Percentiles rank a stretch among this genome's conserved stretches.
Conservation (phyloP, 2,113 vertebrate species). For the Callaeas wilsoni region DNA sequence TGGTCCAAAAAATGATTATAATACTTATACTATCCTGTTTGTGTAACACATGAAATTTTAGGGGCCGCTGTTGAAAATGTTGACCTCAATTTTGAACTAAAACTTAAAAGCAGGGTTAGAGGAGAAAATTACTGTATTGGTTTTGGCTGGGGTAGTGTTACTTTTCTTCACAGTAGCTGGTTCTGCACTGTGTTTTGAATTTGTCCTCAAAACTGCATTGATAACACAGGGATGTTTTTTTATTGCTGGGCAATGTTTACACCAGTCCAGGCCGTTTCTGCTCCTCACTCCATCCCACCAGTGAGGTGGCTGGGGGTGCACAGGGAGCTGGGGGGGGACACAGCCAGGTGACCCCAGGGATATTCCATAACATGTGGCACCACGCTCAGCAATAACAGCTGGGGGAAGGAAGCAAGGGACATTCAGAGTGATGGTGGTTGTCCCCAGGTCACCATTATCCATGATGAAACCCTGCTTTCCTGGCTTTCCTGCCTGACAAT, state of each 20-base stretch:
- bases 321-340: background rate
- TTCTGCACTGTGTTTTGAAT: background rate
- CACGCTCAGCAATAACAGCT: background rate
- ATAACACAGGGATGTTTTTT: background rate
- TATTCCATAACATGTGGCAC: background rate
- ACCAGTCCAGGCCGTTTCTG: background rate
- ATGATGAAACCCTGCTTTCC: background rate
- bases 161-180: background rate
- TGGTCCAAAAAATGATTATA: background rate
- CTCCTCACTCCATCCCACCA: background rate
- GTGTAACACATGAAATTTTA: background rate
- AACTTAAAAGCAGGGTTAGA: background rate
- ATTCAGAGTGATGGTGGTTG: background rate
- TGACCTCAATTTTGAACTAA: background rate
- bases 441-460: rapidly evolving
- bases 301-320: rapidly evolving
- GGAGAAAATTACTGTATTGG: background rate
- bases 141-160: background rate
- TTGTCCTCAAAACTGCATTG: background rate
- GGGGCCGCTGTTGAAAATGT: background rate
- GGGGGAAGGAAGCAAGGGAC: background rate
- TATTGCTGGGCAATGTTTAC: background rate
- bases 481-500: background rate
- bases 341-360: background rate
- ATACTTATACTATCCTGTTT: background rate